Conservation (phyloP, 2,113 vertebrate genomes). For the Lucifuga dentata region DNA sequence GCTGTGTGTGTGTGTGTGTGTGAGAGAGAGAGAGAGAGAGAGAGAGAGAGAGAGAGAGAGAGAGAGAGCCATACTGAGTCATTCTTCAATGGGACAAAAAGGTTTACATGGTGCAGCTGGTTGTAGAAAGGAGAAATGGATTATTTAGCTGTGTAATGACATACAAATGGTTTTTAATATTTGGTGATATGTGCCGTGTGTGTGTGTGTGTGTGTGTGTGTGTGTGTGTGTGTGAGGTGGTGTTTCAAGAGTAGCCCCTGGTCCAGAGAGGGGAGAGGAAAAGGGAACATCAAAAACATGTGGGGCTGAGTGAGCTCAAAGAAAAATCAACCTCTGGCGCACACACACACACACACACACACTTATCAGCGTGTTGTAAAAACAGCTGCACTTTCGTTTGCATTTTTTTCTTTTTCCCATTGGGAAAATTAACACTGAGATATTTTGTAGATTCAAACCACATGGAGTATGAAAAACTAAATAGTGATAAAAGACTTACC, state of each 20-base stretch:
- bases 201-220: conserved; percentile 34
- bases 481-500: conserved; percentile 53
- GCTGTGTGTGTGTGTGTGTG: conserved; percentile 36
- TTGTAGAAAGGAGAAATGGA: conserved; percentile 32
- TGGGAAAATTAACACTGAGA: conserved; percentile 57
- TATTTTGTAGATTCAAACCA: conserved; percentile 57
- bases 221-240: conserved; percentile 37
- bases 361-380: conserved; percentile 40
- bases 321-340: conserved; percentile 60
- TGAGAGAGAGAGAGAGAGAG: background rate
- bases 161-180: conserved; percentile 50
- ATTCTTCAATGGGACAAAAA: conserved; percentile 67
- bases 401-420: conserved; percentile 41
- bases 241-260: conserved; percentile 65
- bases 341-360: conserved; percentile 20
- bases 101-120: conserved; percentile 63
- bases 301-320: conserved; percentile 70
- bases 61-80: conserved; percentile 40
- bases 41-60: background rate
- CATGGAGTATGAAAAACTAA: conserved; percentile 50
- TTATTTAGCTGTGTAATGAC: conserved; percentile 37
- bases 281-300: conserved; percentile 80
- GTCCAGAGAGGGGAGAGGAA: conserved; percentile 62
- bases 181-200: conserved; percentile 23
- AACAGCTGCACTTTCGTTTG: conserved; percentile 63